Evolutionary conservation across 2,797 vertebrate genomes (phyloP), one percentile per base, ranked within the genome.

Genomic region (Podargus strigoides): DNA sequence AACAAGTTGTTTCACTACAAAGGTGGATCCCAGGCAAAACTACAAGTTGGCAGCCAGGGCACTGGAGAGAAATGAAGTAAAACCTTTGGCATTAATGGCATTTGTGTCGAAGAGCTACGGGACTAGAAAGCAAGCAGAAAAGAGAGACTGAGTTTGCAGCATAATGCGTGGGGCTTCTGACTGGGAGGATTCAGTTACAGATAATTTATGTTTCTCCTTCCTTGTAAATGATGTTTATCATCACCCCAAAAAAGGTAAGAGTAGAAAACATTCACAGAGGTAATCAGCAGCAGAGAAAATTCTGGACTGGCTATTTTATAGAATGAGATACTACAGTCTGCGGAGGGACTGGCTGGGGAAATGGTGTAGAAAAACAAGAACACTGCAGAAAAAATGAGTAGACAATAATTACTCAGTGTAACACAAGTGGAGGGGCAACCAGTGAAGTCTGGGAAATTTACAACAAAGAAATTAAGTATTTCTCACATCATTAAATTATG

Each of bases 231-330:
- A 52, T 15, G 10, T 84, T 86, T 73, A 46, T 73, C 7, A 79
- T 62, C 39, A 55, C 1, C 7, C 7, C 5, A 4, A 34, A 66
- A 91, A 53, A 28, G 17, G 2, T 39, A 16, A 74, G n/a, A 67
- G 9, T 9, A 46, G 42, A 53, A 88, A 84, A 58, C 22, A 46
- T 69, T 83, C 34, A 41, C 12, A 36, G 27, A 3, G 13, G 17
- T 0, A 0, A 53, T 34, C 26, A 78, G 20, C 3, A 4, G 3
- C 47, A 44, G 30, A 12, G 30, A 67, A 41, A 85, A 74, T 5
- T 52, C 44, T 74, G 85, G 13, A 32, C 24, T 15, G 64, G 13
- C 2, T 81, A 7, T 63, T 68, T 55, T 56, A 12, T 46, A 46
- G 59, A 84, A 87, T 37, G 39, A 86, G 49, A 58, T 78, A 74